Conservation (phyloP, 2,797 vertebrate genomes). For the Holocentrus rufus region DNA sequence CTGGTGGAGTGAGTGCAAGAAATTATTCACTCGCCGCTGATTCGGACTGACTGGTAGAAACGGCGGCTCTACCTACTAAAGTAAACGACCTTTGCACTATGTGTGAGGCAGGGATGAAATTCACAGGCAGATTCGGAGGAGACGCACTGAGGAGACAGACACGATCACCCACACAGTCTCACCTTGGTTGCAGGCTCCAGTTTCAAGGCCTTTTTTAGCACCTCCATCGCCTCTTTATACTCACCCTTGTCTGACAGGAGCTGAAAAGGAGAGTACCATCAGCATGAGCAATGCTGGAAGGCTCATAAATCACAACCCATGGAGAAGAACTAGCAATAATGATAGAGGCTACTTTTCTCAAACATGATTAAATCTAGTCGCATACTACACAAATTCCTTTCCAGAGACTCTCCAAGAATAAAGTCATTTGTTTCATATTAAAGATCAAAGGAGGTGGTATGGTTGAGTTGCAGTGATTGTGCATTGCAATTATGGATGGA, state of each 20-base stretch:
- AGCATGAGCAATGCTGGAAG: slow-evolving; percentile 25
- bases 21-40: not conserved
- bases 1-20: too few relatives aligned
- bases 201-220: slow-evolving; percentile 86
- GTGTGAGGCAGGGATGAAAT: slow-evolving; percentile 10
- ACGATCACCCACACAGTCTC: slow-evolving; percentile 60
- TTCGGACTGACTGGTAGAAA: not conserved
- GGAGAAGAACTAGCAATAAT: slow-evolving; percentile 9
- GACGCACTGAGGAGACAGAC: slow-evolving; percentile 5
- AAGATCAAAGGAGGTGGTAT: slow-evolving; percentile 2
- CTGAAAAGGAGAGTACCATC: slow-evolving; percentile 72
- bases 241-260: slow-evolving; percentile 85
- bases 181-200: slow-evolving; percentile 89
- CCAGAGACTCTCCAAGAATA: slow-evolving; percentile 15
- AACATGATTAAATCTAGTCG: slow-evolving; percentile 13
- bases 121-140: slow-evolving; percentile 26
- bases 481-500: too few relatives aligned
- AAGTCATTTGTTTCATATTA: slow-evolving; percentile 16
- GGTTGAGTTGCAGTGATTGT: not conserved
- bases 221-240: slow-evolving; percentile 83
- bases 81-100: slow-evolving; percentile 30
- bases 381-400: slow-evolving; percentile 26
- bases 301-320: slow-evolving; percentile 34
- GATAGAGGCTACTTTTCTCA: not conserved
- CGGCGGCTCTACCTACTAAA: not conserved